These are phyloP conservation scores for Caloenas nicobarica DNA, from an alignment of 2,113 vertebrate genomes.

Conservation along the genomic window DNA sequence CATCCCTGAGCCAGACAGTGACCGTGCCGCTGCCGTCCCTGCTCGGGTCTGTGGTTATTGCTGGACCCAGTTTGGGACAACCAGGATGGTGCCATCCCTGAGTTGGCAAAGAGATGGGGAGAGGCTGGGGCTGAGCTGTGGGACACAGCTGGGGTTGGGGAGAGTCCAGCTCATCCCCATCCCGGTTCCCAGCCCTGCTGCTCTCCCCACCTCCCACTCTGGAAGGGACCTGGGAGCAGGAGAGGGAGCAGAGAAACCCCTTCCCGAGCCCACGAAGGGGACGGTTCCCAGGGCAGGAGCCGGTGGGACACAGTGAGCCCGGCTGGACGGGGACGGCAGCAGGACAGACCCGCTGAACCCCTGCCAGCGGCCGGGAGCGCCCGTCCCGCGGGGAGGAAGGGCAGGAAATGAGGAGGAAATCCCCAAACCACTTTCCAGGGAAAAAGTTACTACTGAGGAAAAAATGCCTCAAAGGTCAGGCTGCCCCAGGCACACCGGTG, in stretches of 20 bases:
- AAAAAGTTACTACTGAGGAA: not conserved
- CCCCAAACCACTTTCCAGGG: constrained; percentile 53
- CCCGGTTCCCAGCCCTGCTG: not conserved
- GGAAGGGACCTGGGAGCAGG: not conserved
- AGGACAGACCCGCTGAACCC: not conserved
- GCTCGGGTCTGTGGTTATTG: accelerated
- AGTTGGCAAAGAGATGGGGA: accelerated
- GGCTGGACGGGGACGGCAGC: accelerated
- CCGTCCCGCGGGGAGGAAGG: not conserved
- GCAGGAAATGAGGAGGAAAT: constrained; percentile 48
- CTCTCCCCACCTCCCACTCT: not conserved
- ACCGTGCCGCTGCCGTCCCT: accelerated
- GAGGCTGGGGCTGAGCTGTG: not conserved
- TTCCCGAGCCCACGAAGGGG: not conserved
- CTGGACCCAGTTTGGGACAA: not conserved
- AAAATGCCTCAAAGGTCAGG: not conserved
- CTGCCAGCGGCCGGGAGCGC: not conserved
- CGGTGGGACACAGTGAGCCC: too few relatives aligned
- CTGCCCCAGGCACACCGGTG: accelerated
- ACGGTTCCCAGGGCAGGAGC: accelerated
- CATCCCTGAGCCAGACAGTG: accelerated
- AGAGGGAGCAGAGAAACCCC: not conserved
- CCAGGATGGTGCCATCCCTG: accelerated
- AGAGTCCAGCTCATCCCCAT: not conserved
- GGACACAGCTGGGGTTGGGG: accelerated